Percentiles rank a stretch among this genome's conserved stretches.
Conservation (phyloP, 2,113 vertebrate species). For the Actinemys pallida region DNA sequence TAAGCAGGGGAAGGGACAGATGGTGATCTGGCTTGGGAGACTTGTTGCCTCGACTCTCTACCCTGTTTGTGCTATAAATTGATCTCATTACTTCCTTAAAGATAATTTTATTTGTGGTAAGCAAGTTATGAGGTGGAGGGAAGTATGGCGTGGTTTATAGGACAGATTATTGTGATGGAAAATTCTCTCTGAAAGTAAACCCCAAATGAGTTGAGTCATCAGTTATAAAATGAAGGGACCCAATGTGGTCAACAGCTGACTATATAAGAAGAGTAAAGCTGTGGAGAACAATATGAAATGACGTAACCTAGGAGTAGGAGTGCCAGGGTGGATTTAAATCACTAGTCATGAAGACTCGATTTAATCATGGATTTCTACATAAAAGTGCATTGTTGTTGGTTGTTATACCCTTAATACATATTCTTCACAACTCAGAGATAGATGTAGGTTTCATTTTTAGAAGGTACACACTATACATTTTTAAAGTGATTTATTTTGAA, state of each 20-base stretch:
- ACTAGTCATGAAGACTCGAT: too few species aligned
- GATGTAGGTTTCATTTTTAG: too few species aligned
- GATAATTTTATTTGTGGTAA: conserved; percentile 39
- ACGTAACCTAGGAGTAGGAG: background rate
- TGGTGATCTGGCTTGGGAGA: conserved; percentile 55
- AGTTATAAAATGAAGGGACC: conserved; percentile 21
- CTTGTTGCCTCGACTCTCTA: conserved; percentile 41
- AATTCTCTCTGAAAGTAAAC: background rate
- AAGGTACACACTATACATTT: too few species aligned
- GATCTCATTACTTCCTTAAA: conserved; percentile 51
- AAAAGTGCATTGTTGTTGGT: too few species aligned
- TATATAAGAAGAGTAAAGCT: background rate
- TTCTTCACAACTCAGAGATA: too few species aligned
- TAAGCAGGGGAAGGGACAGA: conserved; percentile 49
- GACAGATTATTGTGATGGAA: conserved; percentile 19
- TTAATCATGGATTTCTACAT: too few species aligned
- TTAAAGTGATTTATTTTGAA: too few species aligned
- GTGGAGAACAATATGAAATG: background rate
- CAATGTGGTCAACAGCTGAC: background rate
- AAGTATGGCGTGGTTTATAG: background rate
- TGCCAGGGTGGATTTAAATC: background rate
- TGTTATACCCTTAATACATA: too few species aligned
- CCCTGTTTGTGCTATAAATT: background rate
- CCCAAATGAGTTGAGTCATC: conserved; percentile 40
- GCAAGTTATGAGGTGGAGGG: conserved; percentile 13